Evolutionary conservation across 2,797 vertebrate genomes (phyloP), one percentile per base, ranked within the genome.

Genomic region (Adelosebastes latens): DNA sequence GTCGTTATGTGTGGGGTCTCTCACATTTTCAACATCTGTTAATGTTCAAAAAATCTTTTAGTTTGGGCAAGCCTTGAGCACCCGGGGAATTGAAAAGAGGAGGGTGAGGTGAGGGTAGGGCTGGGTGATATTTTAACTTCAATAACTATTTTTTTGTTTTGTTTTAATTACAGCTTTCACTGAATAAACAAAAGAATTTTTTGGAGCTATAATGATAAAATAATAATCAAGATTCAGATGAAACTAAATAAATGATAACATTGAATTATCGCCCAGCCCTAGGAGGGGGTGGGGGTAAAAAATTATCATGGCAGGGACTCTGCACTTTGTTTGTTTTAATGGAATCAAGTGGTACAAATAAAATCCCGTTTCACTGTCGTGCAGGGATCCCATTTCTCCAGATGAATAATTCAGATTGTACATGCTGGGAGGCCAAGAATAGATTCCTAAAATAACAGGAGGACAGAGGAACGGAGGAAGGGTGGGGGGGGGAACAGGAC

Each of bases 351-450:
- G 80, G 85, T 82, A 89, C 88, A 91, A 88, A 91, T 87, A 91
- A 87, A 92, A 88, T 89, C 75, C 79, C 66, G 77, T 86, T 88
- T 87, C 84, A 75, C 80, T 83, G 80, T 86, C 67, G 55, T 87
- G 87, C 87, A 82, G 74, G 78, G 91, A 93, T 92, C 89, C 83
- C 84, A 89, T 94, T 95, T 92, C 91, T 85, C 81, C 72, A 80
- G 88, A 94, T 95, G 86, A 95, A 95, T 94, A 92, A 94, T 95
- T 92, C 83, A 94, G 81, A 90, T 87, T 89, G 87, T 91, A 91
- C 93, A 91, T 76, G 79, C 82, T 83, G 84, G 83, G 87, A 87
- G 87, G 88, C 88, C 85, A 79, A 81, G 90, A 94, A 94, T 89
- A 93, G 92, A 87, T 88, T 92, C 88, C 80, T 92, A 93, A 92